Evolutionary conservation across 2,113 vertebrate species (phyloP), one percentile per base, ranked within the genome.

Genomic region (Sciurus niger): DNA sequence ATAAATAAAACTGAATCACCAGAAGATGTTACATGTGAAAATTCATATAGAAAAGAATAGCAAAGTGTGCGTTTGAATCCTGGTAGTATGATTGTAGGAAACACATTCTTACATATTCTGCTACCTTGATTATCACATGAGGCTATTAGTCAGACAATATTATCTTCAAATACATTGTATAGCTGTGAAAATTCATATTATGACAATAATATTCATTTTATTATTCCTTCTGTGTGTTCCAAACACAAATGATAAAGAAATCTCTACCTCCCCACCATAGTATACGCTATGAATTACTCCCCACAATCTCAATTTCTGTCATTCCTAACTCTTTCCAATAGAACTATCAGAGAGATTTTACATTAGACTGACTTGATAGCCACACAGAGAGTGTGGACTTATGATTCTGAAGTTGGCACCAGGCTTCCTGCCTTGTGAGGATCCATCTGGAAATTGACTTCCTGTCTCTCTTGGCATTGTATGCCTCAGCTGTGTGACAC

Each of bases 361-460:
- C 53, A 4, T 60, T 8, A 85, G 17, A 2, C 13, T 76, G 14
- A n/a, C 60, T 84, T 85, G 95, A 93, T 70, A 87, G 60, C 58
- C 43, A 55, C 40, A 55, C 32, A 77, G 73, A 74, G 4, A 58
- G 16, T 84, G 18, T 68, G 46, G 60, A 58, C 40, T 82, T 89
- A 18, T 25, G 4, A 55, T 74, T 63, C 65, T 89, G 77, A 83
- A 55, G 74, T 82, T 93, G 24, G 58, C 60, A 67, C 32, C 30
- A 73, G 77, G 65, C 73, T 90, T 94, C 53, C 22, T 20, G 32
- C 51, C 37, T 65, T 43, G 40, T 14, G 68, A 2, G 88, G 34
- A 90, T 78, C 77, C 53, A 51, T 85, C 85, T 74, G 60, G 73
- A 97, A 68, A 82, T 53, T 68, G 67, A 94, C 82, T 95, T 95